These are phyloP conservation scores for Phylloscopus trochilus DNA, from an alignment of 2,113 vertebrate species.

Conservation along the genomic window DNA sequence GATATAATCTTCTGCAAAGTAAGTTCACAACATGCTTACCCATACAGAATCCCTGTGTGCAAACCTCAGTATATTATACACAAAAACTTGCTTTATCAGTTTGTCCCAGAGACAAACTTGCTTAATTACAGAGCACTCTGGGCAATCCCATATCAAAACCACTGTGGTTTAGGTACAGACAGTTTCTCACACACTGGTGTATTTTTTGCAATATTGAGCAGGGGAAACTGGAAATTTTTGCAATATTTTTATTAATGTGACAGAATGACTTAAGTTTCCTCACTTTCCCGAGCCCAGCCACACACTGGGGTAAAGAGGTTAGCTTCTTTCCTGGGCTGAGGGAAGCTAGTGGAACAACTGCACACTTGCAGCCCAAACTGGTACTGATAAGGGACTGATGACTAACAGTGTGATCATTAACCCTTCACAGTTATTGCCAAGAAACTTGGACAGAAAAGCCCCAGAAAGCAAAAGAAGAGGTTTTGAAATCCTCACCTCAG, in stretches of 20 bases:
- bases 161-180: neutral
- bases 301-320: neutral
- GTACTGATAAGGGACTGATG: neutral
- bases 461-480: neutral
- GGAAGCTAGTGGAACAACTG: neutral
- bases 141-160: constrained; percentile 2
- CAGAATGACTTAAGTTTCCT: neutral
- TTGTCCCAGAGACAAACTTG: neutral
- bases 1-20: neutral
- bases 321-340: neutral
- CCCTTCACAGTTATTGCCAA: neutral
- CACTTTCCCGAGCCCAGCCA: neutral
- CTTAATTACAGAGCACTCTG: neutral
- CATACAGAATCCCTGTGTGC: neutral
- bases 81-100: neutral
- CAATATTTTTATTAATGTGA: neutral
- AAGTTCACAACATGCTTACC: neutral
- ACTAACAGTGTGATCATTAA: neutral
- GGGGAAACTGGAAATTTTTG: constrained; percentile 13
- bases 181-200: neutral
- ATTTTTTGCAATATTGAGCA: neutral
- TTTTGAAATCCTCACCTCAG: neutral
- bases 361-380: neutral
- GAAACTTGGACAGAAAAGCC: neutral
- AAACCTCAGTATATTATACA: neutral